Base-by-base conservation (phyloP, 2,888 invertebrate genomes). In the Therioaphis trifolii region DNA sequence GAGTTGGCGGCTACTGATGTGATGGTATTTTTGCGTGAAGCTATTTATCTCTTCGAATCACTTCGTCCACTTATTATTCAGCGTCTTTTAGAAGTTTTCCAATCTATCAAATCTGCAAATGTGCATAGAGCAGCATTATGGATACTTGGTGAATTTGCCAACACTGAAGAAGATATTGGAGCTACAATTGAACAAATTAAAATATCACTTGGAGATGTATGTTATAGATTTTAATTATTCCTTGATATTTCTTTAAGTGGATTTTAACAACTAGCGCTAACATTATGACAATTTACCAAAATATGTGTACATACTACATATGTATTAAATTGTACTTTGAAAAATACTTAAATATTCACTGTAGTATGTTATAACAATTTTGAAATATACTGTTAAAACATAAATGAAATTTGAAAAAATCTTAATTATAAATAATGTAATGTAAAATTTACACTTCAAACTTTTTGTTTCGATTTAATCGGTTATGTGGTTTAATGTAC, bases 131-230 rank as follows among this genome's bases (percentile, higher is more conserved):
- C 97, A 0, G 96, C 98, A 1, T 90, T 99, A 82, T 99, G 99
- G 99, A 96, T 99, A 87, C 91, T 98, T 85, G 99, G 99, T 7
- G 98, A 99, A 89, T 99, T 97, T 89, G 96, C 97, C 1, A 93
- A 93, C 84, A 92, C 92, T 0, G 90, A 92, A 40, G 91, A 92
- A 27, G 94, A 96, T 86, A 96, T 97, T 58, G 91, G 92, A 85
- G 92, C 93, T 85, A 95, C 97, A 4, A 92, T 98, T 88, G 92
- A 92, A 72, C 93, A 93, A 86, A 92, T 98, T 49, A 91, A 93
- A 86, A 91, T 92, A 86, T 92, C 93, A 4, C 89, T 96, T 46
- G 96, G 95, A 82, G 94, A 94, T 87, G 91, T 91, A 87, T 87
- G 88, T 86, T 46, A 7, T 68, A 61, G 35, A 78, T 46, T 77